Percentiles rank a stretch among this genome's conserved stretches.
These are phyloP conservation scores for Loripinus fragilis DNA, from an alignment of 2,888 invertebrate genomes.

Conservation along the genomic window DNA sequence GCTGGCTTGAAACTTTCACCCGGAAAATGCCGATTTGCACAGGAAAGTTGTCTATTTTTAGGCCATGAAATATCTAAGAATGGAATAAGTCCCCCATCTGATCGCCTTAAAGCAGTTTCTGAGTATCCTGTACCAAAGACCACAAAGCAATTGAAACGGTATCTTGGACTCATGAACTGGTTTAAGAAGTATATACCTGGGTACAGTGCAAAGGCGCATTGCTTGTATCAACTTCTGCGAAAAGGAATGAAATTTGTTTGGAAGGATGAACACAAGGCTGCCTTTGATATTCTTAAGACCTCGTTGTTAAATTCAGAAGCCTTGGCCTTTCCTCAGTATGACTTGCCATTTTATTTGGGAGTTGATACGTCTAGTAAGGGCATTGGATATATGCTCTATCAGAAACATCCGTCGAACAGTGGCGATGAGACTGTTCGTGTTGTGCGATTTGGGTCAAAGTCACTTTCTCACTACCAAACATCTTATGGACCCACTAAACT, in stretches of 20 bases:
- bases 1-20: constrained; percentile 26
- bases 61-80: constrained; percentile 44
- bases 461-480: constrained; percentile 27
- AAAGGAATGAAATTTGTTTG: constrained; percentile 5
- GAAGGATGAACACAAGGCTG: neutral
- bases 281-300: constrained; percentile 18
- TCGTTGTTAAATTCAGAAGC: constrained; percentile 17
- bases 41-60: constrained; percentile 16
- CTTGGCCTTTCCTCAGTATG: constrained; percentile 32
- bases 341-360: constrained; percentile 20
- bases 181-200: constrained; percentile 29
- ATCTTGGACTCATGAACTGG: constrained; percentile 30
- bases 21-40: constrained; percentile 19
- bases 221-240: constrained; percentile 8
- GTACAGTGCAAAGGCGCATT: constrained; percentile 11
- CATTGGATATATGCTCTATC: constrained; percentile 41
- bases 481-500: constrained; percentile 35
- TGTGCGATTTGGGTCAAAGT: constrained; percentile 42
- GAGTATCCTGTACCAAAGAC: constrained; percentile 14
- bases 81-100: constrained; percentile 1
- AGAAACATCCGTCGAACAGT: constrained; percentile 32
- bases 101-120: constrained; percentile 14
- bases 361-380: constrained; percentile 27
- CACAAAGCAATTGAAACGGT: constrained; percentile 8
- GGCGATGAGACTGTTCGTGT: constrained; percentile 23